phyloP scores from a whole-genome alignment of 2,888 invertebrate genomes.

The Nipponacmea schrenckii region DNA sequence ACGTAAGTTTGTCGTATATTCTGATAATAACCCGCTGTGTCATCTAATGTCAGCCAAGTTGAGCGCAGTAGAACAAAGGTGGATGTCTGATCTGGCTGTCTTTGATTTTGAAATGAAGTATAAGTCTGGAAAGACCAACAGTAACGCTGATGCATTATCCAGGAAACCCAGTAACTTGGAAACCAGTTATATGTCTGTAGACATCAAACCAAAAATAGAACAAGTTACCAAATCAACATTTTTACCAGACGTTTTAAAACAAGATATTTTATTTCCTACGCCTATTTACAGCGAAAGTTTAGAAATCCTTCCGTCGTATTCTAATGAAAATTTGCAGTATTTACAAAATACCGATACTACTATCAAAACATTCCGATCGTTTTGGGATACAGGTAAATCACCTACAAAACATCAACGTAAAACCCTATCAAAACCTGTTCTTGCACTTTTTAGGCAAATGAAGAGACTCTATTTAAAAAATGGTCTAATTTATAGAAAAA shows the following conservation, averaged over 20 bases:
- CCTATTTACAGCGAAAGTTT: not conserved
- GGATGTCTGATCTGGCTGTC: conserved; percentile 21
- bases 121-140: conserved; percentile 16
- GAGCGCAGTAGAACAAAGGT: conserved; percentile 24
- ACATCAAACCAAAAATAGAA: not conserved
- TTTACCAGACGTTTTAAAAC: not conserved
- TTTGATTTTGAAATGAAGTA: conserved; percentile 21
- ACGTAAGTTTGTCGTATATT: conserved; percentile 11
- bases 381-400: not conserved
- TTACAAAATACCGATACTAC: not conserved
- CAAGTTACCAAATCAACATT: not conserved
- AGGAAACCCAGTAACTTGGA: not conserved
- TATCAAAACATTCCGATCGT: not conserved
- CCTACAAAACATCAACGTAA: not conserved
- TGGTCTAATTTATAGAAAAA: conserved; percentile 17
- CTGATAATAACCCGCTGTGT: conserved; percentile 21
- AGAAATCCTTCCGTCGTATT: conserved; percentile 5
- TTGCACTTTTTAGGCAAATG: conserved; percentile 9
- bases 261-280: not conserved
- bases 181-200: too few relatives aligned
- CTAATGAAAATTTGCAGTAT: not conserved
- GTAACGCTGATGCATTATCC: conserved; percentile 20
- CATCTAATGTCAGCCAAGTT: conserved; percentile 19
- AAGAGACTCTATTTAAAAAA: conserved; percentile 8
- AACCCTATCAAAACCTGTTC: not conserved